These are phyloP conservation scores for Cynopterus brachyotis DNA, from an alignment of 2,113 vertebrate species.

Conservation along the genomic window DNA sequence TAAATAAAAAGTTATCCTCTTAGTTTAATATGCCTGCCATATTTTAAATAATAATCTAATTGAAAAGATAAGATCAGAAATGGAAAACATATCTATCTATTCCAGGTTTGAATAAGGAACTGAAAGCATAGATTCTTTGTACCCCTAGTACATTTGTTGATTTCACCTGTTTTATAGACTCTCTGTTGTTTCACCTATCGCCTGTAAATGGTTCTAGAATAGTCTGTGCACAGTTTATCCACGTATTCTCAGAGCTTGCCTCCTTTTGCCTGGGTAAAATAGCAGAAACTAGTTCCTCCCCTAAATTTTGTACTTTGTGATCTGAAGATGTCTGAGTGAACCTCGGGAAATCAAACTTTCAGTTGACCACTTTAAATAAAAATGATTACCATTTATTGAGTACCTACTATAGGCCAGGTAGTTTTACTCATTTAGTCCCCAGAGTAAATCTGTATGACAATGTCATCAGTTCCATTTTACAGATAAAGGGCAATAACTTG, in stretches of 20 bases:
- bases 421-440: neutral
- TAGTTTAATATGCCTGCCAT: neutral
- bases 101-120: neutral
- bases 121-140: neutral
- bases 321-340: neutral
- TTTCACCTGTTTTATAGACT: neutral
- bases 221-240: neutral
- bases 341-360: constrained; percentile 4
- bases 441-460: neutral
- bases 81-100: neutral
- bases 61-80: neutral
- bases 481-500: neutral
- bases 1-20: constrained; percentile 15
- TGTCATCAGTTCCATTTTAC: neutral
- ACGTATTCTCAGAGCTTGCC: neutral
- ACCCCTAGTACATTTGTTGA: neutral
- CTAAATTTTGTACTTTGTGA: neutral
- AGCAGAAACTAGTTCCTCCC: neutral
- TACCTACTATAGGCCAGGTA: neutral
- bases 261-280: neutral
- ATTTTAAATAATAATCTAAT: constrained; percentile 2
- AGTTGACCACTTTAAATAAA: neutral
- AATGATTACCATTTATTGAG: neutral
- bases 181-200: neutral
- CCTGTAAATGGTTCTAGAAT: neutral